Base-by-base conservation (phyloP, 2,888 invertebrate genomes). In the Philhelius pedissequus region DNA sequence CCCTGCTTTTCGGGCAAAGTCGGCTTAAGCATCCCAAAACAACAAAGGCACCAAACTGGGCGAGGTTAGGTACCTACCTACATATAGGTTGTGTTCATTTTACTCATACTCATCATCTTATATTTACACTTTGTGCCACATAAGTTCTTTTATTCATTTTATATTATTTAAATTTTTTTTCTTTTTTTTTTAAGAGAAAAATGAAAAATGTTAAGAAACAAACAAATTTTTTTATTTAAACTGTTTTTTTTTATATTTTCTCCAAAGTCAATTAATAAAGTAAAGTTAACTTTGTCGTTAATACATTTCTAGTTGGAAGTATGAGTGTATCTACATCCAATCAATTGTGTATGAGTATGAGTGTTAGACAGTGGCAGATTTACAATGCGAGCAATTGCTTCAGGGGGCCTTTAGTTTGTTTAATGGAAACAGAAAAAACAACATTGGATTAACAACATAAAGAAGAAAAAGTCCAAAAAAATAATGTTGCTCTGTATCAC, bases 31-130 rank as follows among this genome's bases (percentile, higher is more conserved):
- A 69, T 79, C 70, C 13, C 52, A 38, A 30, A 75, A 84, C 80
- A 84, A 84, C 80, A 84, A 84, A 84, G 84, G 70, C 75, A 71
- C 69, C 43, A 62, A 74, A 75, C 43, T 71, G 84, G 75, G 79
- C 64, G 78, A 70, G 75, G 74, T 79, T 74, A 70, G 75, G 74
- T 79, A 70, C 18, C 15, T 25, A 27, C 15, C 68, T 48, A 69
- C 32, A 52, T 48, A 27, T 25, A 4, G 18, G 11, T 40, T 7
- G n/a, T 40, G 11, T 64, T 60, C 25, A 20, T 62, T 62, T 25
- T 38, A 40, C 66, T 73, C 35, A 43, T 38, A 40, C 66, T 73
- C 35, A 43, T 58, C 62, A 27, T 66, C 71, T 58, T 80, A 60
- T 84, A 60, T 84, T 80, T 76, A 62, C 75, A 62, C 70, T 70